phyloP scores from a whole-genome alignment of 1,140 invertebrate species.

The Lasioglossum albipes region DNA sequence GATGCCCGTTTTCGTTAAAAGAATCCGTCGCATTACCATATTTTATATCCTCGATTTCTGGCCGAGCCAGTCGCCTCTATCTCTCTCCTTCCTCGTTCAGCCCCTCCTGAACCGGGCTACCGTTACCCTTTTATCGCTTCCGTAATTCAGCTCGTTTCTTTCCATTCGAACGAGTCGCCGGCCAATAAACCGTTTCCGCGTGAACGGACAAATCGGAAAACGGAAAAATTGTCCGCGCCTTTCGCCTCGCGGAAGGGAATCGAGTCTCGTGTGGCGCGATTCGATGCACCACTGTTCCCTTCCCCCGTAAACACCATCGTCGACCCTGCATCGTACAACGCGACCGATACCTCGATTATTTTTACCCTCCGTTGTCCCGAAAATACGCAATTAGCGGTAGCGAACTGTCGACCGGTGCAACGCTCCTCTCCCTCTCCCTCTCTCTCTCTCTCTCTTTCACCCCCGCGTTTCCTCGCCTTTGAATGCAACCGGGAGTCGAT shows the following conservation, averaged over 20 bases:
- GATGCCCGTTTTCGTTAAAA: slow-evolving; percentile 37
- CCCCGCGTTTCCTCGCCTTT: slow-evolving; percentile 27
- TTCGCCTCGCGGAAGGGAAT: slow-evolving; percentile 6
- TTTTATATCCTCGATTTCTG: slow-evolving; percentile 53
- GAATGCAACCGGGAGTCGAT: slow-evolving; percentile 54
- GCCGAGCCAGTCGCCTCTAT: background rate
- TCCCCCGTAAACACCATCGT: too few species aligned
- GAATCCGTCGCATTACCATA: slow-evolving; percentile 48
- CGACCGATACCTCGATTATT: slow-evolving; percentile 29
- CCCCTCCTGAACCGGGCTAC: background rate
- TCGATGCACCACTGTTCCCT: background rate
- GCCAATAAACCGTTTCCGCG: slow-evolving; percentile 40
- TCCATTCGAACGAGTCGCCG: slow-evolving; percentile 8
- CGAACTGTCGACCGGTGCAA: background rate
- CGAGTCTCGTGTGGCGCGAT: background rate
- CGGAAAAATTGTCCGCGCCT: slow-evolving; percentile 18
- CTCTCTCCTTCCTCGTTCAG: too few species aligned
- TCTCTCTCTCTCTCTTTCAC: too few species aligned
- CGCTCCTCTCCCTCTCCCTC: too few species aligned
- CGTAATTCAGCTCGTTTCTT: slow-evolving; percentile 38
- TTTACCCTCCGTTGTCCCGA: slow-evolving; percentile 14
- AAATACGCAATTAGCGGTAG: slow-evolving; percentile 40
- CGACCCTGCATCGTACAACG: background rate
- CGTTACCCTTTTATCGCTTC: slow-evolving; percentile 36
- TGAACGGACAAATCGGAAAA: slow-evolving; percentile 27